These are phyloP conservation scores for Cephus spinipes DNA, from an alignment of 2,888 invertebrate genomes.

Conservation along the genomic window DNA sequence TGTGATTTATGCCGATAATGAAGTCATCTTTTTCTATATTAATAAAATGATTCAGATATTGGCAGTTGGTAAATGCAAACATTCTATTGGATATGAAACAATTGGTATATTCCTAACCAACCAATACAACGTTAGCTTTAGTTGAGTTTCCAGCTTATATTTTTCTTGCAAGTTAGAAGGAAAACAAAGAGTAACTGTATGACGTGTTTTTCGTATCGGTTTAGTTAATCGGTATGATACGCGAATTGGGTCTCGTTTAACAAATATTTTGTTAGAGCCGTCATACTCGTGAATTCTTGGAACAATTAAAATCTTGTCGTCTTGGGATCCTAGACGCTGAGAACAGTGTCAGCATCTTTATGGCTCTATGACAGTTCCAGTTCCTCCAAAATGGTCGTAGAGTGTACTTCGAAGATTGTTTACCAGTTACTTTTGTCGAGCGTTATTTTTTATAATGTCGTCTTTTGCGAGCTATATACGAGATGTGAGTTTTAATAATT, in stretches of 20 bases:
- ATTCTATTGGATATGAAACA: not conserved
- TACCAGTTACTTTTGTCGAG: conserved; percentile 27
- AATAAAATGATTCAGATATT: not conserved
- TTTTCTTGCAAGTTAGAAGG: not conserved
- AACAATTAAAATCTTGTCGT: not conserved
- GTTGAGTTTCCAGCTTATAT: not conserved
- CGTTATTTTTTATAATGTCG: conserved; percentile 10
- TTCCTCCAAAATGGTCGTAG: conserved; percentile 38
- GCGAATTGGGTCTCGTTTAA: not conserved
- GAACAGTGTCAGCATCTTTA: not conserved
- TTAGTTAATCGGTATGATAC: not conserved
- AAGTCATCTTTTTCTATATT: not conserved
- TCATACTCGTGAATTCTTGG: not conserved
- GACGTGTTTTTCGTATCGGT: not conserved
- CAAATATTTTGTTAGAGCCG: not conserved
- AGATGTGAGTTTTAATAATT: conserved; percentile 30
- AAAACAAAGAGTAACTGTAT: not conserved
- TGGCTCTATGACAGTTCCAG: conserved; percentile 33
- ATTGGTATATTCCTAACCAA: not conserved
- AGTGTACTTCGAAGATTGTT: conserved; percentile 25
- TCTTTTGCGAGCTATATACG: conserved; percentile 19
- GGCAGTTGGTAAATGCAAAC: not conserved
- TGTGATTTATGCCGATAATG: not conserved
- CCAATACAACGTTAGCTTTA: not conserved
- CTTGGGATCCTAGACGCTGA: not conserved